Base-by-base conservation (phyloP, 2,888 invertebrate species). In the Harpagoxenus sublaevis region DNA sequence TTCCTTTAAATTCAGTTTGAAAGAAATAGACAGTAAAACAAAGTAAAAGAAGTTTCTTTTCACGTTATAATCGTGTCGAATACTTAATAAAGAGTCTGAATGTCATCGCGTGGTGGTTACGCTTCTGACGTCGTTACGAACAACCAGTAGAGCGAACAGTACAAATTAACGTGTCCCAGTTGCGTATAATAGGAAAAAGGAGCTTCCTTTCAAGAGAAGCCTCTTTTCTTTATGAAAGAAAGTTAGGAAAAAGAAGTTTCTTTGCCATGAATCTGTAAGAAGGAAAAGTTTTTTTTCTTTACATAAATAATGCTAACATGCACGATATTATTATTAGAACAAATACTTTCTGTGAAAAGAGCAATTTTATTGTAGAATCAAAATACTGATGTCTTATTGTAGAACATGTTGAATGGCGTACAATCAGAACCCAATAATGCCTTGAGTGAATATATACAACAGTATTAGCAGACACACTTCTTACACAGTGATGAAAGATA, bases 111-210 rank as follows among this genome's bases (percentile, higher is more conserved):
- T 55, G 81, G 48, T 42, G 73, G 85, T 89, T 89, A 87, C 86
- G 65, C 53, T 66, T 78, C 79, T 78, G 83, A 86, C 83, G 85
- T 87, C 86, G 87, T 88, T 87, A 85, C 74, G 87, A 88, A 84
- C 86, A 91, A 88, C 82, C 75, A 75, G 86, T 92, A 91, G 91
- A 92, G 87, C 83, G 87, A 90, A 92, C 86, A 92, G 92, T 92
- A 92, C 92, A 92, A 92, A 92, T 83, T 75, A 89, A 89, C 82
- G 70, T 87, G 84, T 89, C 88, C 89, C 88, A 88, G 63, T 79
- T 42, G 15, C 42, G n/a, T 12, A 8, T 35, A 45, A 57, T 31
- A 45, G n/a, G 23, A 18, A 70, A 79, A 68, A 57, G 55, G 15
- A 35, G 55, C 23, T 70, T 70, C 3, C 45, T 51, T 48, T 63